Evolutionary conservation across 1,140 invertebrate genomes (phyloP), one percentile per base, ranked within the genome.

Genomic region (Akabosia matsudoensis): DNA sequence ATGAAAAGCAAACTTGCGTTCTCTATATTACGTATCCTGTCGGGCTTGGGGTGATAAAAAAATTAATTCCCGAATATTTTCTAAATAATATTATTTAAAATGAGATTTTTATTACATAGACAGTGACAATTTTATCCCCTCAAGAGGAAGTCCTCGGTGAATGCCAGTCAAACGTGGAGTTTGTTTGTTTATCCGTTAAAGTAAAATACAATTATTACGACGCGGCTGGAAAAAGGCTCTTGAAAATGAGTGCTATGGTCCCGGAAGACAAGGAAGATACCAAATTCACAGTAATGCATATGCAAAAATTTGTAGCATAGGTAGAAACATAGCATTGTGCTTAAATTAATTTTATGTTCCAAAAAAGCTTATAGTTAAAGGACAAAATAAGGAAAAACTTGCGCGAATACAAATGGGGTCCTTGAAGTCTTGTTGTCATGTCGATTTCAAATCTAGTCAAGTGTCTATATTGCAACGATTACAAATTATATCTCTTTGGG

Each of bases 151-250:
- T 73, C 13, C 61, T 73, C 30, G 75, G 70, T 14, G 75, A 76
- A 67, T 76, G 70, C 31, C 22, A 34, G 30, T 76, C 75, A n/a
- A 18, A 18, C 26, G 71, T 76, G 28, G 71, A 33, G 13, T 76
- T 76, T 51, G 22, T 45, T 64, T 76, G 75, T 67, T 28, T 76
- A n/a, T 73, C 75, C 10, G 34, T 73, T 28, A 76, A 76, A 22
- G 33, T 76, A 0, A 76, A 76, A 24, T 76, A 76, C 24, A 37
- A 64, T 10, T 70, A 73, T 64, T n/a, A 26, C 0, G 56, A 76
- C 37, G 22, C 31, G 18, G 14, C 18, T 22, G 56, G 75, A 10
- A 33, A 61, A 4, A 24, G 22, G 2, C 37, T 73, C n/a, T 30
- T 76, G 33, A 76, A 76, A 73, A 73, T 76, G 33, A 73, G 70